Conservation (phyloP, 2,888 invertebrate genomes). For the Bibio marci region DNA sequence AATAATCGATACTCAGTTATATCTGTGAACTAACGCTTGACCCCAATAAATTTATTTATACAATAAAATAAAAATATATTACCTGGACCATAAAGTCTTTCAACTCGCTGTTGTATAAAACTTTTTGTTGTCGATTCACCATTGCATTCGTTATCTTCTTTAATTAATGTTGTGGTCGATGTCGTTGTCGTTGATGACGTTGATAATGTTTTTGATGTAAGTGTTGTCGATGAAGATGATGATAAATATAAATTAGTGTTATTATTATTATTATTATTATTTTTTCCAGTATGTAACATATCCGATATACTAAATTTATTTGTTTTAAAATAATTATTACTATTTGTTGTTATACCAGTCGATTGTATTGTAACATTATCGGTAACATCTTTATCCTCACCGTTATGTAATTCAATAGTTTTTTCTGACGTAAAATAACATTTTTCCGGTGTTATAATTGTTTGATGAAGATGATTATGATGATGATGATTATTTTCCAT, state of each 20-base stretch:
- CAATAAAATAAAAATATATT: too few relatives aligned
- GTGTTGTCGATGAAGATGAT: slow-evolving; percentile 1
- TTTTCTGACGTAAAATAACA: slow-evolving; percentile 4
- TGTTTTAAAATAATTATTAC: too few relatives aligned
- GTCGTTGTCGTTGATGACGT: slow-evolving; percentile 1
- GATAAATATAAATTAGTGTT: slow-evolving; percentile 6
- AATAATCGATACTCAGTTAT: too few relatives aligned
- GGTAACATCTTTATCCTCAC: slow-evolving; percentile 6
- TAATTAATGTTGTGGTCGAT: slow-evolving; percentile 14
- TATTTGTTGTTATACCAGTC: too few relatives aligned
- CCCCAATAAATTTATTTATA: too few relatives aligned
- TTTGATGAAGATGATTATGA: too few relatives aligned
- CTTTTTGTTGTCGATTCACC: slow-evolving; percentile 36
- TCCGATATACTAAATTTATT: too few relatives aligned
- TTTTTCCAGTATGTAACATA: too few relatives aligned
- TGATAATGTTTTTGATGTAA: not conserved
- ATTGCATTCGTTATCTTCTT: slow-evolving; percentile 7
- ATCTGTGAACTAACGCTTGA: too few relatives aligned
- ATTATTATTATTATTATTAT: slow-evolving; percentile 4
- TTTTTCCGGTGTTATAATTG: slow-evolving; percentile 7
- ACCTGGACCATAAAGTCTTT: slow-evolving; percentile 68
- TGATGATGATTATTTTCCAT: slow-evolving; percentile 11
- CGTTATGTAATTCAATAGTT: slow-evolving; percentile 1
- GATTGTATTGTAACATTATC: too few relatives aligned
- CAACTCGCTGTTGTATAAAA: slow-evolving; percentile 77